Conservation (phyloP, 1,140 invertebrate genomes). For the Dinothrombium tinctorium region DNA sequence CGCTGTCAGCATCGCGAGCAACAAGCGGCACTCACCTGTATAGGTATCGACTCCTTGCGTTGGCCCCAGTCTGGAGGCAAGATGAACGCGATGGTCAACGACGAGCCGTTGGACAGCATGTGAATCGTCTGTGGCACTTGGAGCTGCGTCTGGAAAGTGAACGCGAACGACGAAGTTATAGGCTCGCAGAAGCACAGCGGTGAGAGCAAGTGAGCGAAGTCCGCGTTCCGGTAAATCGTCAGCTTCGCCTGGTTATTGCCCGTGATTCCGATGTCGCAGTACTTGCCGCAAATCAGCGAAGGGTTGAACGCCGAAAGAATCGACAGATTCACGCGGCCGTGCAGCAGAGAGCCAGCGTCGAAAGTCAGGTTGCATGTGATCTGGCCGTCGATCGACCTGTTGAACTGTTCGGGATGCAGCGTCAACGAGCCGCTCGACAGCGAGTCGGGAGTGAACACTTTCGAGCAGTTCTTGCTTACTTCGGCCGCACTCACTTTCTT, state of each 20-base stretch:
- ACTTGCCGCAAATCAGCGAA: not conserved
- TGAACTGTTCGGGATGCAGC: constrained; percentile 2
- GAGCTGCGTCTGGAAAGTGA: not conserved
- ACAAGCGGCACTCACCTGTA: constrained; percentile 2
- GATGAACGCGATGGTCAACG: not conserved
- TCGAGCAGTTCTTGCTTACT: not conserved
- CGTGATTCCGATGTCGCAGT: not conserved
- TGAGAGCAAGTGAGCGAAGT: not conserved
- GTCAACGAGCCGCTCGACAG: constrained; percentile 5
- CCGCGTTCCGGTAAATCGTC: not conserved
- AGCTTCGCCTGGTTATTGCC: not conserved
- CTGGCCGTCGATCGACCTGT: constrained; percentile 2
- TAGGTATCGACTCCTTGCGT: not conserved
- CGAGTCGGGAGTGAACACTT: not conserved
- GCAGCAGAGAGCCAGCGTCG: constrained; percentile 11
- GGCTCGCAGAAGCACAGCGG: constrained; percentile 1
- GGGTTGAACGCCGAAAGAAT: constrained; percentile 13
- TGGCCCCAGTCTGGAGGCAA: constrained; percentile 6
- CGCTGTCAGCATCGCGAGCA: too few relatives aligned
- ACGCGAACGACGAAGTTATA: not conserved
- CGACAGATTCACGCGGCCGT: constrained; percentile 14
- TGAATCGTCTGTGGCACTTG: not conserved
- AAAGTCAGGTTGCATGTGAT: constrained; percentile 14
- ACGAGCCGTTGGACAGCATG: not conserved
- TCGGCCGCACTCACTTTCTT: not conserved